Percentiles rank a stretch among this genome's conserved stretches.
phyloP scores from a whole-genome alignment of 2,797 vertebrate genomes.

The Gadopsis bispinosus region DNA sequence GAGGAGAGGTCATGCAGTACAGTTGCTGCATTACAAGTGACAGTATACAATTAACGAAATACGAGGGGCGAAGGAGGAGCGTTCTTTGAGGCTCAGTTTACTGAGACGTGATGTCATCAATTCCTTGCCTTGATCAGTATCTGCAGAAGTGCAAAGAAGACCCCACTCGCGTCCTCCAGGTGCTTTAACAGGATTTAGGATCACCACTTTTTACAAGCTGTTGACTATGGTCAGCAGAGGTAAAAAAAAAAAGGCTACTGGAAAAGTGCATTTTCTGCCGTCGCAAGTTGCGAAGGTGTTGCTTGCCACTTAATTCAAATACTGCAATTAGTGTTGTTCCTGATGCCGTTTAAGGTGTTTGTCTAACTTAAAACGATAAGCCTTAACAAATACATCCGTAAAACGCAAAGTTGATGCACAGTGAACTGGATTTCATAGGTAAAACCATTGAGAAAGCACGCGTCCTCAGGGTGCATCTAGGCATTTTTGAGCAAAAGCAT shows the following conservation, averaged over 20 bases:
- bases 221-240: slow-evolving; percentile 20
- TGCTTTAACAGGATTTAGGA: neutral
- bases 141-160: neutral
- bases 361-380: neutral
- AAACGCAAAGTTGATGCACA: neutral
- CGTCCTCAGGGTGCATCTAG: neutral
- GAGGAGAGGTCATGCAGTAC: neutral
- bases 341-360: slow-evolving; percentile 19
- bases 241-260: neutral
- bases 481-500: neutral
- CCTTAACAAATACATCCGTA: neutral
- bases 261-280: neutral
- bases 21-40: neutral
- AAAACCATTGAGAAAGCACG: neutral
- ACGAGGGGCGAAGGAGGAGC: neutral
- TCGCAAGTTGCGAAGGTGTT: slow-evolving; percentile 31
- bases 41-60: neutral
- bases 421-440: neutral
- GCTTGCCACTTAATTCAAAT: slow-evolving; percentile 21
- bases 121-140: neutral
- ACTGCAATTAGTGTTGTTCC: slow-evolving; percentile 20
- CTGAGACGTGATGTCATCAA: neutral
- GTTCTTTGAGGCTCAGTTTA: neutral
- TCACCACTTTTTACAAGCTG: neutral
- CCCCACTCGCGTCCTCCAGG: neutral